Conservation (phyloP, 1,140 invertebrate species). For the Panagrolaimus sp. region DNA sequence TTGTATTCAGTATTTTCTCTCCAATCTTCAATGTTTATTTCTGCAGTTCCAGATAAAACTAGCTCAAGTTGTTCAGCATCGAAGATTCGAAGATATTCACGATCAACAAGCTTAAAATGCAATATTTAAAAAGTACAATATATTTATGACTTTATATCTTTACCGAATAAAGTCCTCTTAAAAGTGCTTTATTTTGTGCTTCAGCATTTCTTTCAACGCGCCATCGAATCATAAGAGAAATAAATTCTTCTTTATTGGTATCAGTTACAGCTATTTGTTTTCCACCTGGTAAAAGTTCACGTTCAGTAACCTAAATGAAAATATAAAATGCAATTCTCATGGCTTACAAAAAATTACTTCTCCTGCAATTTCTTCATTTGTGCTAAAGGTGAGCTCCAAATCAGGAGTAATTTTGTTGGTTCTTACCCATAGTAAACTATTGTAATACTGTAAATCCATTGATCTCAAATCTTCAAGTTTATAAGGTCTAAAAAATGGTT, state of each 20-base stretch:
- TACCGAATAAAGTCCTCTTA: conserved; percentile 89
- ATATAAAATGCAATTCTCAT: too few relatives aligned
- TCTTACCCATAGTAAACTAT: conserved; percentile 85
- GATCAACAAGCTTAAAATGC: conserved; percentile 68
- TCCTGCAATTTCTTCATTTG: conserved; percentile 66
- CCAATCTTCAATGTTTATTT: conserved; percentile 93
- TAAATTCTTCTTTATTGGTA: conserved; percentile 93
- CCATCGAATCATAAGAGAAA: conserved; percentile 87
- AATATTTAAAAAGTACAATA: too few relatives aligned
- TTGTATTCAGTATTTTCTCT: conserved; percentile 87
- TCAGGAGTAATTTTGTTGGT: conserved; percentile 78
- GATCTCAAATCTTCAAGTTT: conserved; percentile 84
- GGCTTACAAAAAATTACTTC: too few relatives aligned
- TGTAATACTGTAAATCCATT: conserved; percentile 87
- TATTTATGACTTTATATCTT: too few relatives aligned
- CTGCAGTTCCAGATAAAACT: conserved; percentile 88
- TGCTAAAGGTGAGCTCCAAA: conserved; percentile 64
- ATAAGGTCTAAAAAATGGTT: conserved; percentile 67
- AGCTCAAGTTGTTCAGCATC: conserved; percentile 89
- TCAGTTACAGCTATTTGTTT: conserved; percentile 83
- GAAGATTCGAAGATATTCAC: conserved; percentile 82
- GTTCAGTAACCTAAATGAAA: conserved; percentile 69
- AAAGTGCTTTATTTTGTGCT: conserved; percentile 85
- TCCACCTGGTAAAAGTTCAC: conserved; percentile 84
- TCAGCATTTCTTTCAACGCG: conserved; percentile 82